phyloP scores from a whole-genome alignment of 2,113 vertebrate species.

The Cinclus mexicanus region DNA sequence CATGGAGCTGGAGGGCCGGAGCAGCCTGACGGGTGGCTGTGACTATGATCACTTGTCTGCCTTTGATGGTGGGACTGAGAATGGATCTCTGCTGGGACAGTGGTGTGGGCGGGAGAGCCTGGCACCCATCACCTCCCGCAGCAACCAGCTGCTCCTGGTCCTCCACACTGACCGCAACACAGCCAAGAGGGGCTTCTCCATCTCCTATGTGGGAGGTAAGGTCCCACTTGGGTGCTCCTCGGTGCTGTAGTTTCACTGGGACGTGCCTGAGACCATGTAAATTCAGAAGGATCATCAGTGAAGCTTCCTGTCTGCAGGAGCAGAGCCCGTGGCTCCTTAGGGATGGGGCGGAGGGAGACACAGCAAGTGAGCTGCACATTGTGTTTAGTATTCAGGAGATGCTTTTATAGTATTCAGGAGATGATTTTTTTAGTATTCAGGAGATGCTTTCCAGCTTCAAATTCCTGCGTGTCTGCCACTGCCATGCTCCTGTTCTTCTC shows the following conservation, averaged over 20 bases:
- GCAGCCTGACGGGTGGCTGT: conserved; percentile 83
- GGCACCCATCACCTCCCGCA: conserved; percentile 76
- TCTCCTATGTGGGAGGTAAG: conserved; percentile 90
- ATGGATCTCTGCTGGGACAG: conserved; percentile 78
- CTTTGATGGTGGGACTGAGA: conserved; percentile 82
- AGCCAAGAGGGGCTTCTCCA: conserved; percentile 85
- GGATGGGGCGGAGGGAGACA: accelerated
- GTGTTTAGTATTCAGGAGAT: neutral
- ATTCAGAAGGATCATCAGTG: accelerated
- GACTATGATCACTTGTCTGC: conserved; percentile 88
- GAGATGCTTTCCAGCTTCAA: neutral
- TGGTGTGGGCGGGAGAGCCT: conserved; percentile 87
- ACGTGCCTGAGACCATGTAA: accelerated
- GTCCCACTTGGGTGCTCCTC: neutral
- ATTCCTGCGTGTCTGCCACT: neutral
- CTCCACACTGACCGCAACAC: conserved; percentile 87
- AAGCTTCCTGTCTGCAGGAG: neutral
- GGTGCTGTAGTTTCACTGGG: neutral
- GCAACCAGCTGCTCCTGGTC: conserved; percentile 86
- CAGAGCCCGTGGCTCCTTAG: neutral
- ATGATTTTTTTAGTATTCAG: neutral
- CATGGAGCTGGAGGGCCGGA: conserved; percentile 88
- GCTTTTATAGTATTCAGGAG: neutral
- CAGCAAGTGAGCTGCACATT: accelerated
- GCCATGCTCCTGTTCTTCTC: neutral